Evolutionary conservation across 2,113 vertebrate genomes (phyloP).

Genomic region (Toxotes chatareus): DNA sequence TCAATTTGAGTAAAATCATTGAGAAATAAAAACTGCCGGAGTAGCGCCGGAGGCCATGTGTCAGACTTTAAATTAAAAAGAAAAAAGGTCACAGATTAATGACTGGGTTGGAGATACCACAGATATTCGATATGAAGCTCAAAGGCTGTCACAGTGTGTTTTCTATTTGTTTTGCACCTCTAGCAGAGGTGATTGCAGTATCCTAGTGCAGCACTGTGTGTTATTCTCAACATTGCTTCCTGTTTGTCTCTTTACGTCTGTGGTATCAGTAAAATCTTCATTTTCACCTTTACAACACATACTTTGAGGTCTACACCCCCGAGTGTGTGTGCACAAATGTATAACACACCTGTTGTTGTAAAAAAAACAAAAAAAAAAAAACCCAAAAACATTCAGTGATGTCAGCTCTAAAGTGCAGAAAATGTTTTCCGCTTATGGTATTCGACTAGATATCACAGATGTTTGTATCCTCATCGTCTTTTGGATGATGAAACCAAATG

Average conservation of each 20-base stretch:
- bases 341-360: constrained; percentile 37
- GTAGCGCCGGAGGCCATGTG: background rate
- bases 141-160: background rate
- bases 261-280: constrained; percentile 64
- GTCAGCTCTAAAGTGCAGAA: background rate
- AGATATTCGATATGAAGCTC: constrained; percentile 4
- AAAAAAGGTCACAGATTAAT: background rate
- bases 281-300: constrained; percentile 47
- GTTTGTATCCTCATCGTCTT: background rate
- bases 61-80: background rate
- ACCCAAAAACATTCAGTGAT: background rate
- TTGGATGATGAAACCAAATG: background rate
- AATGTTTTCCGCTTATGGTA: background rate
- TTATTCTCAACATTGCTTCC: constrained; percentile 65
- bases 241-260: constrained; percentile 72
- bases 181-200: constrained; percentile 12
- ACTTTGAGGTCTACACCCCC: constrained; percentile 51
- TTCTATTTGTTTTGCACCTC: background rate
- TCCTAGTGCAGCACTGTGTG: constrained; percentile 37
- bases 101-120: background rate
- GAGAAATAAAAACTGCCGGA: constrained; percentile 32
- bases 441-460: background rate
- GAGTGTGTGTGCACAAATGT: background rate
- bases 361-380: background rate
- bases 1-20: constrained; percentile 43